Base-by-base conservation (phyloP, 2,797 vertebrate species). In the Urosaurus nigricauda region DNA sequence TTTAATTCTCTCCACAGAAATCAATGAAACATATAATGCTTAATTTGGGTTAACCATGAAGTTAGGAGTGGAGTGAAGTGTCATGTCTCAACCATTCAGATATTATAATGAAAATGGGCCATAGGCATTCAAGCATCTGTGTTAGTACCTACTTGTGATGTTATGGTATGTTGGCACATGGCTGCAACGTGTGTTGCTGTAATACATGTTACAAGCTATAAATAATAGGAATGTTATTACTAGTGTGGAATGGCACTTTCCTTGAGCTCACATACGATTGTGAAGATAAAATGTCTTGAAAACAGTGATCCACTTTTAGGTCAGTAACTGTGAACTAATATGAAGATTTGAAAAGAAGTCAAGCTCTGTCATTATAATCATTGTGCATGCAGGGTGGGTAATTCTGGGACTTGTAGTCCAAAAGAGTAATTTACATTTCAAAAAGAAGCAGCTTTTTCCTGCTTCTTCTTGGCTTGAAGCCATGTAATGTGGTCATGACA, bases 241-340 rank as follows among this genome's bases (percentile, higher is more conserved):
- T 77, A 37, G n/a, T 37, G 51, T 75, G 71, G 83, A 60, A 40
- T 77, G 73, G 26, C 71, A 29, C 35, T 75, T 85, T 53, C 47
- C 53, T 63, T 60, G 71, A 75, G 84, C 26, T 43, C 37, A 43
- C 11, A 14, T 7, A 75, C 53, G 40, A 32, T 26, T 60, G 56
- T 63, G 73, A 63, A 77, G 70, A 43, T 43, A 60, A 60, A 43
- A 75, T 26, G 14, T 63, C 53, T 77, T 75, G 32, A 58, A 73
- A 84, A 37, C 14, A 77, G 73, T 60, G 26, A 19, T 85, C 16
- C 4, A 43, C 1, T 77, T 40, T 63, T 56, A 60, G 71, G 56
- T 77, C 37, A 60, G 68, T 74, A 35, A 26, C 26, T 85, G 84
- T n/a, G 13, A 85, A 77, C 53, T 63, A 85, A 85, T 63, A 85